These are phyloP conservation scores for Aphrocallistes beatrix DNA, from an alignment of 37 sponge, comb jelly and placozoan species.

Conservation along the genomic window DNA sequence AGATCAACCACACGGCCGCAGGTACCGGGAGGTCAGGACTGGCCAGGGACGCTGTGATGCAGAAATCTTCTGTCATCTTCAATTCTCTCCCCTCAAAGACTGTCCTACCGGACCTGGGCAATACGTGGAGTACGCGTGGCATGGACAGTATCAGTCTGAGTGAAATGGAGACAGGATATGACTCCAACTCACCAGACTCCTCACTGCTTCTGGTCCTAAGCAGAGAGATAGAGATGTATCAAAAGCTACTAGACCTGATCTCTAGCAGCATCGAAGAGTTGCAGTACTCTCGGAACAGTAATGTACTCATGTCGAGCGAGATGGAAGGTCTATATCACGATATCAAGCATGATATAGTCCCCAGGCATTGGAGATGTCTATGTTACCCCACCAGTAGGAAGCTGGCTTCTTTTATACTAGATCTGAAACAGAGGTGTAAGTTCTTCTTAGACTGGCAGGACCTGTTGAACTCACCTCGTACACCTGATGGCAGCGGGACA, in stretches of 20 bases:
- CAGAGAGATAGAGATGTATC: not conserved
- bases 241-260: not conserved
- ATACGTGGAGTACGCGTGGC: not conserved
- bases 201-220: not conserved
- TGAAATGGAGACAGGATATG: too few relatives aligned
- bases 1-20: not conserved
- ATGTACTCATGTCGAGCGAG: not conserved
- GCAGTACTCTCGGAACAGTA: not conserved
- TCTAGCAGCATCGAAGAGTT: not conserved
- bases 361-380: not conserved
- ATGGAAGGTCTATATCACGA: not conserved
- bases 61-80: not conserved
- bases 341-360: not conserved
- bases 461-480: not conserved
- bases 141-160: not conserved
- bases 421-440: not conserved
- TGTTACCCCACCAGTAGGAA: constrained; percentile 4
- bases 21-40: not conserved
- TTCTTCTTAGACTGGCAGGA: not conserved
- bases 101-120: not conserved
- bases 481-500: not conserved
- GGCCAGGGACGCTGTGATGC: not conserved
- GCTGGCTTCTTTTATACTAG: not conserved
- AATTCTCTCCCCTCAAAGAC: not conserved
- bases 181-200: not conserved